Conservation (phyloP, 1,140 invertebrate genomes). For the Leptopilina clavipes region DNA sequence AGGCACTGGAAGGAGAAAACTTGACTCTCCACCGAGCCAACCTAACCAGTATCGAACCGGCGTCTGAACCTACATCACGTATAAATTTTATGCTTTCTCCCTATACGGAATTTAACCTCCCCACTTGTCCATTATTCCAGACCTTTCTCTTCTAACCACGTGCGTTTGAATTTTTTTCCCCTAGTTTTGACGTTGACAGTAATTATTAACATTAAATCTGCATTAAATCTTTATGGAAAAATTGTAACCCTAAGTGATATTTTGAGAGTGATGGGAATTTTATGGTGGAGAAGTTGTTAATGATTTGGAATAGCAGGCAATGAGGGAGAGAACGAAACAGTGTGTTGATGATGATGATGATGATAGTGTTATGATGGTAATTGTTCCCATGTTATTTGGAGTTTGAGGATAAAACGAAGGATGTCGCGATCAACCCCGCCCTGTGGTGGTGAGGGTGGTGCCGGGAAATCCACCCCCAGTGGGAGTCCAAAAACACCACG, state of each 20-base stretch:
- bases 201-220: too few relatives aligned
- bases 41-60: slow-evolving; percentile 75
- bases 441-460: slow-evolving; percentile 8
- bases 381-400: slow-evolving; percentile 10
- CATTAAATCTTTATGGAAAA: too few relatives aligned
- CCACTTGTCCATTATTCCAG: not conserved
- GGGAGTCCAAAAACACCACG: slow-evolving; percentile 65
- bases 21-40: slow-evolving; percentile 72
- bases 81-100: slow-evolving; percentile 38
- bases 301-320: too few relatives aligned
- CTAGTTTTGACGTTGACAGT: too few relatives aligned
- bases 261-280: too few relatives aligned
- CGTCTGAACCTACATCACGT: slow-evolving; percentile 62
- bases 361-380: slow-evolving; percentile 32
- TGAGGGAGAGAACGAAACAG: not conserved
- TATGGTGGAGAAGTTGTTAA: too few relatives aligned
- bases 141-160: slow-evolving; percentile 2
- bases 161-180: slow-evolving; percentile 1
- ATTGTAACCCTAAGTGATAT: too few relatives aligned
- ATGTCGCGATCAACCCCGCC: slow-evolving; percentile 40
- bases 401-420: not conserved
- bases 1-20: slow-evolving; percentile 59
- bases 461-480: slow-evolving; percentile 22
- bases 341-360: not conserved
- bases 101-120: slow-evolving; percentile 20